phyloP scores from a whole-genome alignment of 1,140 invertebrate genomes.

The Rhopalosiphum maidis region DNA sequence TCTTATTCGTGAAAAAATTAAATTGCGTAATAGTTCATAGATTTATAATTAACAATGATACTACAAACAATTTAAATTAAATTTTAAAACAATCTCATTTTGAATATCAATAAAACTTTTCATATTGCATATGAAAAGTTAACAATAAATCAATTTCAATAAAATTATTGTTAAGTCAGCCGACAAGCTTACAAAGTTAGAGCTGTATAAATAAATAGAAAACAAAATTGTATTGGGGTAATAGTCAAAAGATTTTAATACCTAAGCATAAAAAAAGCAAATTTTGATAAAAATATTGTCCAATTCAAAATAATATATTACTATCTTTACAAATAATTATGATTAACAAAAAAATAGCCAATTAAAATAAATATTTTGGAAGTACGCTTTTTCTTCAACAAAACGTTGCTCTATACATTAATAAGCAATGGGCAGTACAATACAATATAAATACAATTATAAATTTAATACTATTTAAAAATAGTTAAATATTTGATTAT shows the following conservation, averaged over 20 bases:
- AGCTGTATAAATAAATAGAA: neutral
- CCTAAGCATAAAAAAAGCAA: neutral
- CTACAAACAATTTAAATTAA: neutral
- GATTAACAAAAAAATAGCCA: neutral
- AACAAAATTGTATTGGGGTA: neutral
- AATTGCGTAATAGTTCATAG: neutral
- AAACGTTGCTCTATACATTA: neutral
- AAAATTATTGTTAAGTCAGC: neutral
- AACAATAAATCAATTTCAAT: neutral
- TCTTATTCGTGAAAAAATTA: neutral
- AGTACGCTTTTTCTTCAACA: neutral
- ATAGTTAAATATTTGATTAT: slow-evolving; percentile 4
- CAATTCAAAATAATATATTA: slow-evolving; percentile 3
- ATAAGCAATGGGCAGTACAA: neutral
- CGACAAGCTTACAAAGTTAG: neutral
- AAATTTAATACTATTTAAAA: slow-evolving; percentile 12
- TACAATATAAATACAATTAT: neutral
- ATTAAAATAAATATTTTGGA: neutral
- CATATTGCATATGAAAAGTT: neutral
- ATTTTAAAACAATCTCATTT: neutral
- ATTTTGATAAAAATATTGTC: neutral
- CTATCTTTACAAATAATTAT: neutral
- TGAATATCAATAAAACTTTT: neutral
- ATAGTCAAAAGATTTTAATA: neutral
- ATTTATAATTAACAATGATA: neutral